Evolutionary conservation across 2,888 invertebrate genomes (phyloP), one percentile per base, ranked within the genome.

Genomic region (Yponomeuta sedellus): DNA sequence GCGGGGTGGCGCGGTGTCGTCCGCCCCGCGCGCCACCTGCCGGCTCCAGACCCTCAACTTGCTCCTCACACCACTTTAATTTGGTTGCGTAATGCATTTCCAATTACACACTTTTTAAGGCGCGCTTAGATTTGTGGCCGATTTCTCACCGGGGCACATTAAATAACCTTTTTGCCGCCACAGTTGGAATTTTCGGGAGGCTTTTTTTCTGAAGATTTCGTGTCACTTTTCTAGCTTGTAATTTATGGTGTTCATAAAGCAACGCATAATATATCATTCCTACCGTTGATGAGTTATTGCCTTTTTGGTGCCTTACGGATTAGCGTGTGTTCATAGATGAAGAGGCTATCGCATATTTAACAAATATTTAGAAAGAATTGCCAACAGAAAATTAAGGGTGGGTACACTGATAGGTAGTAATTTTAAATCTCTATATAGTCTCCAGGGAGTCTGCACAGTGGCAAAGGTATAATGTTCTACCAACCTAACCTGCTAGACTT

Each of bases 11-110:
- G 86, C 80, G 83, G 57, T 84, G 88, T 83, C 83, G 82, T 83
- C 74, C 72, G 73, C 67, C 66, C 22, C 34, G 34, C 66, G 59
- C 65, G 74, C 83, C 89, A 88, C 89, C 91, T 89, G 88, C 87
- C 85, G 77, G 83, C 83, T 84, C 80, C 82, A 80, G 28, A 20
- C 79, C 72, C 80, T 82, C 79, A 87, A 89, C 88, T 90, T 88
- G 88, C 88, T 88, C 90, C 88, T 88, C 85, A 89, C 87, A 84
- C 88, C 86, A 88, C 87, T 90, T 89, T 90, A 91, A 91, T 91
- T 91, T 91, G 91, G 89, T 89, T 89, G 85, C 88, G 90, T 90
- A 91, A 91, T 91, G 89, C 89, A 90, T 91, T 91, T 91, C 89
- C 91, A 90, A 91, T 91, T 91, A 90, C 88, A 84, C 87, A 83